These are phyloP conservation scores for Carduelis carduelis DNA, from an alignment of 2,797 vertebrate species.

Conservation along the genomic window DNA sequence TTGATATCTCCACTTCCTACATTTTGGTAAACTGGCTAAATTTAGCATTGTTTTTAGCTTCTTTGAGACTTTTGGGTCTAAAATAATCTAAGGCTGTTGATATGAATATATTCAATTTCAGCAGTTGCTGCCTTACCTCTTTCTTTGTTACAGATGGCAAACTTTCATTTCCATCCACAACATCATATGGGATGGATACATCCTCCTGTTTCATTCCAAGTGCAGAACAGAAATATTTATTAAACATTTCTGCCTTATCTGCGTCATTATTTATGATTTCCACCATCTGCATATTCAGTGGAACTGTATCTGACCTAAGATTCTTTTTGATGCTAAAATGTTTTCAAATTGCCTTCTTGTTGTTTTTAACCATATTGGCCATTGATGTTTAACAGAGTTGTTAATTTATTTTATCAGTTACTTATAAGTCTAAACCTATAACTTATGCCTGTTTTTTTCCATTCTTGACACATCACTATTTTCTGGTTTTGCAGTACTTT, in stretches of 20 bases:
- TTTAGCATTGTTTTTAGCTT: background rate
- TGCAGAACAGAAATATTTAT: slow-evolving; percentile 63
- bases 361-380: slow-evolving; percentile 55
- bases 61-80: background rate
- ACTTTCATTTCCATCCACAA: slow-evolving; percentile 58
- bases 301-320: slow-evolving; percentile 47
- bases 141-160: slow-evolving; percentile 70
- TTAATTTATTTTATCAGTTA: slow-evolving; percentile 5
- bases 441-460: background rate
- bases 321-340: slow-evolving; percentile 51
- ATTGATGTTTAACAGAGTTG: slow-evolving; percentile 5
- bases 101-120: slow-evolving; percentile 1
- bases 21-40: background rate
- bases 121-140: slow-evolving; percentile 56
- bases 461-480: background rate
- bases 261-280: slow-evolving; percentile 48
- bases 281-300: slow-evolving; percentile 56
- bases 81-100: slow-evolving; percentile 13
- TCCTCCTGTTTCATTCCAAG: slow-evolving; percentile 58
- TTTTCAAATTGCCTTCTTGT: slow-evolving; percentile 28
- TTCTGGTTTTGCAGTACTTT: background rate
- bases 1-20: background rate
- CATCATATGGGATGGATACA: slow-evolving; percentile 64
- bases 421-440: background rate
- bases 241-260: slow-evolving; percentile 66